phyloP scores from a whole-genome alignment of 2,888 invertebrate species.

The Metellina segmentata region DNA sequence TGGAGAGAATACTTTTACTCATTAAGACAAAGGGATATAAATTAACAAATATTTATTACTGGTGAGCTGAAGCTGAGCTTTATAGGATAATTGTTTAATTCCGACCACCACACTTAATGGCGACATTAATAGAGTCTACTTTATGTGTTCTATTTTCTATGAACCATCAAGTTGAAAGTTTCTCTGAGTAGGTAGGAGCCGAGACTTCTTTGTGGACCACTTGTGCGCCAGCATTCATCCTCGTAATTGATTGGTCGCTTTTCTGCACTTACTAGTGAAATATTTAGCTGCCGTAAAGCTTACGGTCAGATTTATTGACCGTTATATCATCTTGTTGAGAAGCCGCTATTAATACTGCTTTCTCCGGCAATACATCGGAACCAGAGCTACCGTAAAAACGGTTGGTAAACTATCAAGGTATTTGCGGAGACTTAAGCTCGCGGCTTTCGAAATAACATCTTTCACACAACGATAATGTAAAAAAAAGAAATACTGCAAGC shows the following conservation, averaged over 20 bases:
- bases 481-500: not conserved
- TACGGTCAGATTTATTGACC: conserved; percentile 71
- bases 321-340: conserved; percentile 63
- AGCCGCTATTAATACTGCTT: conserved; percentile 63
- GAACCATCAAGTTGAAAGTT: not conserved
- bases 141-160: not conserved
- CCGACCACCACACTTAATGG: not conserved
- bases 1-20: not conserved
- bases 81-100: too few species aligned
- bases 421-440: conserved; percentile 42
- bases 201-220: conserved; percentile 37
- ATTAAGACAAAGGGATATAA: not conserved
- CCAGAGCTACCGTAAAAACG: conserved; percentile 44
- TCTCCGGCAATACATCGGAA: conserved; percentile 7
- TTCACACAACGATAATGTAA: conserved; percentile 17
- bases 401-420: conserved; percentile 44
- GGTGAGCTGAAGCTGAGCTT: too few species aligned
- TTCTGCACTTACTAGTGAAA: conserved; percentile 66
- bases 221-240: conserved; percentile 51
- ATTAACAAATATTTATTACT: not conserved
- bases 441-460: conserved; percentile 59
- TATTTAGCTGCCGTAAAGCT: conserved; percentile 71
- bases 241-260: conserved; percentile 65
- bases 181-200: conserved; percentile 1
- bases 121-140: not conserved